Conservation (phyloP, 1,140 invertebrate species). For the Myzus persicae region DNA sequence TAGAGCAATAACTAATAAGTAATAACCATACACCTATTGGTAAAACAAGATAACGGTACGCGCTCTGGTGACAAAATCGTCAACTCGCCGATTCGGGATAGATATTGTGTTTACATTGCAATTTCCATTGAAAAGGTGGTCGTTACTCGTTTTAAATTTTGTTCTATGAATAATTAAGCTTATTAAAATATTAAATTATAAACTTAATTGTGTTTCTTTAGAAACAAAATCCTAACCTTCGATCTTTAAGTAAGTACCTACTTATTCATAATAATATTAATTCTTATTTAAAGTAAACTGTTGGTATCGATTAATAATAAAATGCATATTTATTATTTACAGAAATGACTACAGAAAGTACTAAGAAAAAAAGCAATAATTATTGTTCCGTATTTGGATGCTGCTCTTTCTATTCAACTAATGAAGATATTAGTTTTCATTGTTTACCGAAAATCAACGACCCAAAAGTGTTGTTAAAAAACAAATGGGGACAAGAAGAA, state of each 20-base stretch:
- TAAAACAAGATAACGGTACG: background rate
- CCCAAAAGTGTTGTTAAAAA: slow-evolving; percentile 15
- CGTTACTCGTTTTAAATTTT: background rate
- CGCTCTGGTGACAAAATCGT: background rate
- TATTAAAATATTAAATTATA: background rate
- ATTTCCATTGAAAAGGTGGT: background rate
- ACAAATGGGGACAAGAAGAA: background rate
- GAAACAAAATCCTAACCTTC: no score
- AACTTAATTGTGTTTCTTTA: background rate
- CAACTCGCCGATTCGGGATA: background rate
- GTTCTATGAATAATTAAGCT: background rate
- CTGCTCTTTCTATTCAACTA: background rate
- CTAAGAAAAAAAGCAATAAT: slow-evolving; percentile 14
- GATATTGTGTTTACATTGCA: background rate
- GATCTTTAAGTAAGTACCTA: background rate
- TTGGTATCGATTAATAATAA: background rate
- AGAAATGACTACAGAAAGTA: background rate
- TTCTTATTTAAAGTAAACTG: background rate
- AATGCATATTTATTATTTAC: background rate
- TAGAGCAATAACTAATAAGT: no score
- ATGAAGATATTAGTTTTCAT: slow-evolving; percentile 2
- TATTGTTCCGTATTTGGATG: slow-evolving; percentile 27
- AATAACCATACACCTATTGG: background rate
- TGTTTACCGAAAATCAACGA: background rate
- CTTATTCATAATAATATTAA: background rate